Base-by-base conservation (phyloP, 2,113 vertebrate genomes). In the Caracal caracal region DNA sequence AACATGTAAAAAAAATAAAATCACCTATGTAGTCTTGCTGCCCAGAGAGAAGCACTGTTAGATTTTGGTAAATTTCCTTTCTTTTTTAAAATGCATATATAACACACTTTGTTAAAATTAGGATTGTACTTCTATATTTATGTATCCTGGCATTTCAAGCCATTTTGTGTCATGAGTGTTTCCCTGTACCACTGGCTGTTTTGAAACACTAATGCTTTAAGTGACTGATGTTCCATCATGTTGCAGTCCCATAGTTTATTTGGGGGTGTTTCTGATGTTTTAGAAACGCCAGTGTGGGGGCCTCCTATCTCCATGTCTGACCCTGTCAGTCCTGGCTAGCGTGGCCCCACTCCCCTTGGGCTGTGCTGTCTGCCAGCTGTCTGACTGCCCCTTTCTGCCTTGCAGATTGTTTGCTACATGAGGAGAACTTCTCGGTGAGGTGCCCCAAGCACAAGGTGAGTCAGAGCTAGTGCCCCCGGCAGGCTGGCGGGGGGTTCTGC, bases 381-480 rank as follows among this genome's bases (percentile, higher is more conserved):
- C 75, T 94, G 47, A 97, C 95, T 70, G 43, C 28, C 65, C 43
- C 10, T 61, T 87, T 89, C 33, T 97, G 53, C 95, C 79, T 99
- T 97, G 20, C 98, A 99, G 99, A 99, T 98, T 99, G 99, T 99
- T 99, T 99, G 99, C 99, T 99, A 97, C 99, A 99, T 5, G 99
- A 99, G 99, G 99, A 99, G 95, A 99, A 99, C 98, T 99, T 99
- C 98, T 99, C 99, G 82, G 98, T 99, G 98, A 99, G 99, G 97
- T 99, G 99, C 99, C 99, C 99, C 98, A 99, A 99, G 99, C 99
- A 99, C 99, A 99, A 99, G 99, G 99, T 99, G 99, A 99, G 99
- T 97, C 33, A 1, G 49, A 11, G 28, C 83, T 3, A 4, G 20
- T 3, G 33, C 22, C 66, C 59, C 30, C 61, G 10, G 16, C 13